Evolutionary conservation across 2,797 vertebrate genomes (phyloP).

Genomic region (Halcyon leucocephala): DNA sequence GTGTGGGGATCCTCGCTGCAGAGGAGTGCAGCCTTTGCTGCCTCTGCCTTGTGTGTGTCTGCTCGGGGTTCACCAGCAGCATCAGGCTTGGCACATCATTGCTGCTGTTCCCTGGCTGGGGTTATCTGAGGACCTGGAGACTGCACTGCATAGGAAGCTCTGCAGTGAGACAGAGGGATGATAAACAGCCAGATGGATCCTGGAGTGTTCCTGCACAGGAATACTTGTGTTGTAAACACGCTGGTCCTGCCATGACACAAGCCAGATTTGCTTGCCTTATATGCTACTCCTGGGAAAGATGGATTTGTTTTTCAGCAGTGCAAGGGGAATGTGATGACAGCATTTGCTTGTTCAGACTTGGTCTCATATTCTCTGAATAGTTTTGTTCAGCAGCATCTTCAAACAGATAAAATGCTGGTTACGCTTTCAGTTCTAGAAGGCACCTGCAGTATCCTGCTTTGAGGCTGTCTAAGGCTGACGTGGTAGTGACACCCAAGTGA

Average conservation of each 20-base stretch:
- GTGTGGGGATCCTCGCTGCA: constrained; percentile 37
- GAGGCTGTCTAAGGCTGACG: neutral
- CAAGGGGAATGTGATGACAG: constrained; percentile 38
- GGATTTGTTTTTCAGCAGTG: constrained; percentile 51
- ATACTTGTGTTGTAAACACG: constrained; percentile 44
- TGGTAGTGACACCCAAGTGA: neutral
- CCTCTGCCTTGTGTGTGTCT: neutral
- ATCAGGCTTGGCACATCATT: neutral
- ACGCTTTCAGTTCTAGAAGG: neutral
- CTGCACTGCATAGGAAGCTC: constrained; percentile 55
- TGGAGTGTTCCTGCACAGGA: constrained; percentile 45
- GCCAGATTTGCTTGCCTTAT: constrained; percentile 55
- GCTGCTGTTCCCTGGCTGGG: neutral
- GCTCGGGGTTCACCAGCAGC: neutral
- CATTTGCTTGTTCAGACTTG: neutral
- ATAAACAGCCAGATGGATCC: constrained; percentile 58
- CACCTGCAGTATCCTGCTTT: constrained; percentile 18
- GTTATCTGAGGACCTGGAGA: constrained; percentile 63
- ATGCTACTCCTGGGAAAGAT: constrained; percentile 28
- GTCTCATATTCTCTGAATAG: neutral
- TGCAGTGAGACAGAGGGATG: constrained; percentile 50
- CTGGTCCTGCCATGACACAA: constrained; percentile 6
- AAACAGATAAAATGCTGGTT: neutral
- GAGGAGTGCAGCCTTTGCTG: neutral
- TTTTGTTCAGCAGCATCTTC: neutral